Evolutionary conservation across 2,888 invertebrate genomes (phyloP).

Genomic region (Hirtodrosophila alboralis): DNA sequence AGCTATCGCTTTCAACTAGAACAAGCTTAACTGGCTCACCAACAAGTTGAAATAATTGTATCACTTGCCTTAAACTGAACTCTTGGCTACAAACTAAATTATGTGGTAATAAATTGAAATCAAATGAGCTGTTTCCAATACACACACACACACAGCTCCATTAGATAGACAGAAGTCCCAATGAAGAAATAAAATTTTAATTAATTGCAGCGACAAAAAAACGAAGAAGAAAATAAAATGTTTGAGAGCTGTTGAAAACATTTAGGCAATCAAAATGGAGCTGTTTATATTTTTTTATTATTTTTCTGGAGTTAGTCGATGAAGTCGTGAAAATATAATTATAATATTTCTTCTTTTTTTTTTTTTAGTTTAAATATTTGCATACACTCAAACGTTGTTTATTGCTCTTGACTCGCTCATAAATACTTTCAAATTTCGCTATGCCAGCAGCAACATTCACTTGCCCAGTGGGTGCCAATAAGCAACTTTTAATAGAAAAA

Average conservation of each 20-base stretch:
- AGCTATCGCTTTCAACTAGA: constrained; percentile 78
- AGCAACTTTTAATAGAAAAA: no score
- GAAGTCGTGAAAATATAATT: constrained; percentile 59
- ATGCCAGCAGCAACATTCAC: constrained; percentile 44
- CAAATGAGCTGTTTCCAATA: constrained; percentile 61
- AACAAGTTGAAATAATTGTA: constrained; percentile 68
- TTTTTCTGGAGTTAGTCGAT: constrained; percentile 8
- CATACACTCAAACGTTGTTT: constrained; percentile 36
- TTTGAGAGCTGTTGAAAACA: constrained; percentile 71
- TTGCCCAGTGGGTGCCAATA: constrained; percentile 37
- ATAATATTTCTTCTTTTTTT: no score
- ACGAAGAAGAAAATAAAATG: no score
- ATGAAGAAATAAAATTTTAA: constrained; percentile 78
- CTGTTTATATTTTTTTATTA: constrained; percentile 39
- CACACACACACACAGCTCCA: constrained; percentile 17
- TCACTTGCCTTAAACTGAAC: constrained; percentile 54
- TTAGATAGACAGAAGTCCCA: constrained; percentile 26
- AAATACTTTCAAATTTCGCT: constrained; percentile 59
- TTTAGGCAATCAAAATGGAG: constrained; percentile 75
- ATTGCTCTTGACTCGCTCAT: constrained; percentile 17
- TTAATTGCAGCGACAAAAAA: constrained; percentile 77
- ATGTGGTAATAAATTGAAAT: constrained; percentile 77
- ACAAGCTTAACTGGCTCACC: constrained; percentile 72
- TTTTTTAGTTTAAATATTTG: constrained; percentile 52
- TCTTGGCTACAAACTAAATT: constrained; percentile 54